phyloP scores from a whole-genome alignment of 1,140 invertebrate genomes.

The Cydia pomonella region DNA sequence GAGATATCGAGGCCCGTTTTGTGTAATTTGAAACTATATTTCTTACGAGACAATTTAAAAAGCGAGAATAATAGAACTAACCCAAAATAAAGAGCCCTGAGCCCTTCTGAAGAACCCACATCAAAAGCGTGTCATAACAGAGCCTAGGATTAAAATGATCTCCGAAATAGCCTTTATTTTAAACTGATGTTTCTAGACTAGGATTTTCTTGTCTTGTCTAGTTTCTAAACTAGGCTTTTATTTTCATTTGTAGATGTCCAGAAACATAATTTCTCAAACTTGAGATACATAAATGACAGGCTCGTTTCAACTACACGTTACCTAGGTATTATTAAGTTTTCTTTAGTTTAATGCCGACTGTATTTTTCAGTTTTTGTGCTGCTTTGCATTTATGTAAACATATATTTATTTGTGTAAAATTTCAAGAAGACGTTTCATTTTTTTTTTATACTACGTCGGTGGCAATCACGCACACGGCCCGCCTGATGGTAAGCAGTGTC shows the following conservation, averaged over 20 bases:
- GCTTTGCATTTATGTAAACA: no score
- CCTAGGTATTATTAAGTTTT: no score
- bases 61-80: not conserved
- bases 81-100: not conserved
- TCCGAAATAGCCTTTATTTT: not conserved
- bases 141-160: conserved; percentile 9
- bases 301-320: not conserved
- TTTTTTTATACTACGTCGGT: no score
- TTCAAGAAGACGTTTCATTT: no score
- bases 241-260: not conserved
- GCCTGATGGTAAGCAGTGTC: no score
- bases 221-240: not conserved
- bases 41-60: not conserved
- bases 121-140: conserved; percentile 2
- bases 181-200: conserved; percentile 10
- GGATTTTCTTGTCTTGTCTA: conserved; percentile 9
- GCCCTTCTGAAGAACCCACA: not conserved
- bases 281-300: not conserved
- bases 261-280: not conserved
- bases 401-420: no score
- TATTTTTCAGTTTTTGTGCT: no score
- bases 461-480: no score
- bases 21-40: no score
- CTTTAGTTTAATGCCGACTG: no score
- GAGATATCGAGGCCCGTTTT: no score